Base-by-base conservation (phyloP, 35 echinoderm and acorn worm species). In the Ophioderma brevispina region DNA sequence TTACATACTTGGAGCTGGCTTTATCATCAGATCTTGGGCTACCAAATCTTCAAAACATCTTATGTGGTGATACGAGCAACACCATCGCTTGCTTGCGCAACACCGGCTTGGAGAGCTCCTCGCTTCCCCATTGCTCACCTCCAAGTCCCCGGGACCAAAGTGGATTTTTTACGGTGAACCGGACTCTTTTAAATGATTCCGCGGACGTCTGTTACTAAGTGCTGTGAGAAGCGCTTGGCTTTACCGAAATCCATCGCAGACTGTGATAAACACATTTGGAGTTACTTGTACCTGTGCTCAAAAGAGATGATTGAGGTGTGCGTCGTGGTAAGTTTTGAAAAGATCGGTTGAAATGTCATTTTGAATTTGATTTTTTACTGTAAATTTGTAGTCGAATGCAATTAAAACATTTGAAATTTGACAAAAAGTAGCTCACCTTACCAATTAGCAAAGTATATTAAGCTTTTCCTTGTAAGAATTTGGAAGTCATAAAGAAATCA, bases 181-280 rank as follows among this genome's bases (percentile, higher is more conserved):
- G 59, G 59, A 70, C 59, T 15, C 28, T 70, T 70, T 70, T 70
- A 70, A 70, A 70, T 70, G 59, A 70, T 25, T 70, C 28, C 59
- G 23, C 10, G 59, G 59, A 70, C 2, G 28, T 25, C 59, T 30
- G 15, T 18, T 70, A 25, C 59, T 2, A 70, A 70, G 59, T 70
- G 59, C 59, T 70, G 59, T 70, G 59, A 70, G 28, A 70, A 70
- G 59, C 59, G 59, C 41, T 46, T 46, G 41, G 41, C 41, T 46
- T 46, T 46, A 46, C 41, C 41, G 17, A 13, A 8, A 25, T 70
- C 59, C 6, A 70, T 70, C n/a, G 59, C 59, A 18, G 59, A 70
- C 59, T 70, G 59, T 70, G 59, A 70, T 70, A 70, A 70, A 70
- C 59, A 70, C n/a, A 70, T 70, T 30, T 70, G 59, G 59, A 70